Evolutionary conservation across 2,888 invertebrate genomes (phyloP).

Genomic region (Chymomyza procnemis): DNA sequence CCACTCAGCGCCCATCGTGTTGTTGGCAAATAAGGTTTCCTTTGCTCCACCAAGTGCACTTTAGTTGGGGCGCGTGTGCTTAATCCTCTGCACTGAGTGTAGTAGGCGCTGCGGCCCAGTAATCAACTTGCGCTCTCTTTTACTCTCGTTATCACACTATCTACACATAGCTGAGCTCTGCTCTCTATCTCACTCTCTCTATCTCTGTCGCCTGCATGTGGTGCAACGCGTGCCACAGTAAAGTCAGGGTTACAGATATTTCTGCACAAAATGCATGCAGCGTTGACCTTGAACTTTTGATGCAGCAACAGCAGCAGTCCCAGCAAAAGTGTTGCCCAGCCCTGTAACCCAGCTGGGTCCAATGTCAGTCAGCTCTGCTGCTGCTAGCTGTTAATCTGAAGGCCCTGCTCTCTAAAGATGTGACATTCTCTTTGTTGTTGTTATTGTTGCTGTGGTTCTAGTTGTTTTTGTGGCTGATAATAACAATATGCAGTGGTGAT

Average conservation of each 20-base stretch:
- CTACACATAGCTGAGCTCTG: too few relatives aligned
- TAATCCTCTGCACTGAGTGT: constrained; percentile 11
- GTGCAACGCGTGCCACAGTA: constrained; percentile 24
- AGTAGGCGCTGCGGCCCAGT: not conserved
- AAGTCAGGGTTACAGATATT: constrained; percentile 46
- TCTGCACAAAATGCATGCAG: constrained; percentile 36
- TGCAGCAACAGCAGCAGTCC: constrained; percentile 34
- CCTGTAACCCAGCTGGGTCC: not conserved
- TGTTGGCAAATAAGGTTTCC: not conserved
- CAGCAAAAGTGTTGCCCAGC: not conserved
- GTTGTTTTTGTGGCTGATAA: constrained; percentile 36
- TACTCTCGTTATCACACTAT: not conserved
- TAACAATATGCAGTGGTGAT: constrained; percentile 34
- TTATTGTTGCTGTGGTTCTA: constrained; percentile 26
- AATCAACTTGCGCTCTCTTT: not conserved
- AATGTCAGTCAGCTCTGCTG: not conserved
- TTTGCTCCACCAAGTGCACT: not conserved
- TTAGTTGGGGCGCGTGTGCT: constrained; percentile 31
- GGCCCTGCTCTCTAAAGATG: not conserved
- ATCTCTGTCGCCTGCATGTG: not conserved
- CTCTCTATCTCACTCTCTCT: not conserved
- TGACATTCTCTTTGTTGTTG: constrained; percentile 20
- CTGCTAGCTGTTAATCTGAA: not conserved
- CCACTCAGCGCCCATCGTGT: not conserved
- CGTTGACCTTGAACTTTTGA: constrained; percentile 64